Percentiles rank a stretch among this genome's conserved stretches.
phyloP scores from a whole-genome alignment of 2,113 vertebrate species.

The Lethenteron camtschaticum region DNA sequence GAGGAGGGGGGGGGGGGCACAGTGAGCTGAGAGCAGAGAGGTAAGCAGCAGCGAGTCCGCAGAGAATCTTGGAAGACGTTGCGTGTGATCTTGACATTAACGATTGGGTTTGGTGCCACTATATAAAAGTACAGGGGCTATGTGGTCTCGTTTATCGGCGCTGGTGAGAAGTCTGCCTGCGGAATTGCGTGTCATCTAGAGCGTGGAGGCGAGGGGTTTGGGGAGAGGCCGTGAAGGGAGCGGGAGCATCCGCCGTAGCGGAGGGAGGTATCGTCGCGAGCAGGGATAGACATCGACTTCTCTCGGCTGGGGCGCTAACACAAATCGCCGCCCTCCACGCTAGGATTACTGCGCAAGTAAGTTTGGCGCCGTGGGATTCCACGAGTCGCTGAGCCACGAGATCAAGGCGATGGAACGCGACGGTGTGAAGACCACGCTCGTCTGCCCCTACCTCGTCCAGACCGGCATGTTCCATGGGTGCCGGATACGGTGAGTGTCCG shows the following conservation, averaged over 20 bases:
- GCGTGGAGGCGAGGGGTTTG: not conserved
- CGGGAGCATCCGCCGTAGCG: not conserved
- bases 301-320: too few relatives aligned
- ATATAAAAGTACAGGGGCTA: too few relatives aligned
- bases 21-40: too few relatives aligned
- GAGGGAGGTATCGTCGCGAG: not conserved
- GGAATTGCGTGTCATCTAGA: too few relatives aligned
- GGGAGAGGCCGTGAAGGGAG: not conserved
- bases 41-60: too few relatives aligned
- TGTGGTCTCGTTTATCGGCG: too few relatives aligned
- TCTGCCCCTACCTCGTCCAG: slow-evolving; percentile 25
- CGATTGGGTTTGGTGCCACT: too few relatives aligned
- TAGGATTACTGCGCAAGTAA: slow-evolving; percentile 31
- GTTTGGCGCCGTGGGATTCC: slow-evolving; percentile 26
- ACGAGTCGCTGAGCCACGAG: slow-evolving; percentile 26
- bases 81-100: too few relatives aligned
- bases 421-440: slow-evolving; percentile 22
- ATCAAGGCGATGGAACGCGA: slow-evolving; percentile 17
- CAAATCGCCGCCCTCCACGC: not conserved
- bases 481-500: slow-evolving; percentile 16
- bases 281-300: not conserved
- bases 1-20: too few relatives aligned
- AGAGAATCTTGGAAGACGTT: too few relatives aligned
- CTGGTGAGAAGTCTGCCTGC: too few relatives aligned
- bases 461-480: slow-evolving; percentile 23